Base-by-base conservation (phyloP, 2,888 invertebrate genomes). In the Pristionchus maxplancki region DNA sequence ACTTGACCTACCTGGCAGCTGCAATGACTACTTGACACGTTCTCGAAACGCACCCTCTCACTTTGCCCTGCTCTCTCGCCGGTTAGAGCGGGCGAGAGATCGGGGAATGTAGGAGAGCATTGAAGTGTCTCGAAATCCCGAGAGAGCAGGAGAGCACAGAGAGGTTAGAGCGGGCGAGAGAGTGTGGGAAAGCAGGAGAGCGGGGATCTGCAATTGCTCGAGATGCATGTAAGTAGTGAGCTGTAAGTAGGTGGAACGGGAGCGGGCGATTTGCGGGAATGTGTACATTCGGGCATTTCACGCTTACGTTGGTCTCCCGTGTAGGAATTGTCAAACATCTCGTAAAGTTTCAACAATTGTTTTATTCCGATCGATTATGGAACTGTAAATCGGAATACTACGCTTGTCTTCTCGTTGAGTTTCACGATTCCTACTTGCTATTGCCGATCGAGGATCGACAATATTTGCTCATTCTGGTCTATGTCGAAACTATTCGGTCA, bases 1-100 rank as follows among this genome's bases (percentile, higher is more conserved):
- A 31, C 44, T 78, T 78, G 44, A 78, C 44, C 78, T 71, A 71
- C 71, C 71, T 37, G 34, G 44, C 37, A 78, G n/a, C 37, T 71
- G 71, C 71, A 20, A 11, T 34, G 24, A 37, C 44, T n/a, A 44
- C 78, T 78, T 78, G 78, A 78, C 78, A 44, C 78, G n/a, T 34
- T 64, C 64, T 64, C 64, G 28, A 64, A n/a, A 28, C 64, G 37
- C 71, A 17, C 71, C 40, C 71, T 74, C 71, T 74, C 71, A 37
- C 37, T 74, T 24, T 40, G 0, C 5, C 71, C 24, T 40, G 40
- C 37, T 74, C 74, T 74, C 74, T 74, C 34, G 34, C 15, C 31
- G 37, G 34, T 40, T 37, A 71, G 37, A 71, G 71, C 34, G 13
- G 67, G 34, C 31, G 31, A 71, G 71, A 40, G 71, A 71, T 31